Evolutionary conservation across 1,140 invertebrate species (phyloP).

Genomic region (Oryctes rhinoceros): DNA sequence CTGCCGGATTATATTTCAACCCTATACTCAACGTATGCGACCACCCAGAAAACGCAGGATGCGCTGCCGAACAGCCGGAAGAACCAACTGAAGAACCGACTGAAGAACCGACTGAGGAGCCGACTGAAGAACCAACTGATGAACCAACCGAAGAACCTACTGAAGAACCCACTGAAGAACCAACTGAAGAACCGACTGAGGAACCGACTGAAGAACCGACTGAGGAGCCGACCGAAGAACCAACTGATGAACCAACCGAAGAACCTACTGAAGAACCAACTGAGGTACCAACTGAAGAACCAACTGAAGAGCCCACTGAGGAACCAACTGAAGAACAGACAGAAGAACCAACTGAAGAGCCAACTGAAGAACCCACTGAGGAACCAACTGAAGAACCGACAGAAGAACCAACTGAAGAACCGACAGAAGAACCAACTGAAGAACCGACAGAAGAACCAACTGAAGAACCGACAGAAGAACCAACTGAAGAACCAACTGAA

Average conservation of each 20-base stretch:
- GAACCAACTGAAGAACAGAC: background rate
- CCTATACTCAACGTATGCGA: conserved; percentile 40
- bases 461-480: too few species aligned
- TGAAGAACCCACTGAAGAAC: background rate
- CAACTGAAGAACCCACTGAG: background rate
- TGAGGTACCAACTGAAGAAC: background rate
- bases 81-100: background rate
- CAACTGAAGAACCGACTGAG: background rate
- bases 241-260: background rate
- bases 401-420: background rate
- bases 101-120: background rate
- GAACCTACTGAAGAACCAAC: background rate
- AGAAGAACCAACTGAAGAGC: background rate
- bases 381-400: background rate
- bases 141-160: background rate
- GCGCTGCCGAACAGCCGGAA: background rate
- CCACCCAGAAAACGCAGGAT: conserved; percentile 13
- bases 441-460: too few species aligned
- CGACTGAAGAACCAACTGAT: background rate
- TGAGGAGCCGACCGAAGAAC: background rate
- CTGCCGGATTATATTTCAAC: conserved; percentile 43
- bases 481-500: too few species aligned
- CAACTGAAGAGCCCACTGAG: background rate
- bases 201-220: background rate
- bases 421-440: too few species aligned